Evolutionary conservation across 2,113 vertebrate species (phyloP), one percentile per base, ranked within the genome.

Genomic region (Merops nubicus): DNA sequence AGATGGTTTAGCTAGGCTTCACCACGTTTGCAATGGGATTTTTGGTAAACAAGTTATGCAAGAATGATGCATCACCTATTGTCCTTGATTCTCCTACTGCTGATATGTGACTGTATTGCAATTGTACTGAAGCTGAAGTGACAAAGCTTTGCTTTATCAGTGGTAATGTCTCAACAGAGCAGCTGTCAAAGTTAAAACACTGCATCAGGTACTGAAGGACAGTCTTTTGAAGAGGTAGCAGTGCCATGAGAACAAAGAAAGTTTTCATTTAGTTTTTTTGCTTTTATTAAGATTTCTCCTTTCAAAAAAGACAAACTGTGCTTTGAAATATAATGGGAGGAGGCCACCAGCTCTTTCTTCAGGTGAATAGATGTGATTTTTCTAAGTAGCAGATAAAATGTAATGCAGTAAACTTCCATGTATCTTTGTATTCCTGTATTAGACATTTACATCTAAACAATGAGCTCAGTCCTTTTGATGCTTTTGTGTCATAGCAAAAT

Each of bases 111-210:
- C 79, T 84, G 93, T 54, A 12, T 54, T 60, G 42, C 68, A 86
- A 3, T 85, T 88, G 68, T 78, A 2, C 54, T 60, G 59, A 48
- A 70, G 89, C 73, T 81, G 91, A n/a, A 81, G 60, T 56, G 87
- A 64, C 60, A 84, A 43, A 93, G 88, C 73, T 87, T 63, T 91
- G 42, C 77, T 94, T 68, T 82, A 84, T 89, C 93, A 64, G 64
- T 21, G 47, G 67, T 51, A 82, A 53, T 62, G 91, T 93, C 86
- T 96, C 91, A 93, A 26, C 36, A 91, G 83, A 95, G 79, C 76
- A 87, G 68, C 80, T 95, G 86, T 94, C 85, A 91, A 33, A 92
- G 68, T 74, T 70, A 84, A 94, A 95, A 64, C 77, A 81, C 56
- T 92, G 83, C 88, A 75, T 7, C 19, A 43, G 67, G 42, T 88